Evolutionary conservation across 2,113 vertebrate species (phyloP), one percentile per base, ranked within the genome.

Genomic region (Oplegnathus fasciatus): DNA sequence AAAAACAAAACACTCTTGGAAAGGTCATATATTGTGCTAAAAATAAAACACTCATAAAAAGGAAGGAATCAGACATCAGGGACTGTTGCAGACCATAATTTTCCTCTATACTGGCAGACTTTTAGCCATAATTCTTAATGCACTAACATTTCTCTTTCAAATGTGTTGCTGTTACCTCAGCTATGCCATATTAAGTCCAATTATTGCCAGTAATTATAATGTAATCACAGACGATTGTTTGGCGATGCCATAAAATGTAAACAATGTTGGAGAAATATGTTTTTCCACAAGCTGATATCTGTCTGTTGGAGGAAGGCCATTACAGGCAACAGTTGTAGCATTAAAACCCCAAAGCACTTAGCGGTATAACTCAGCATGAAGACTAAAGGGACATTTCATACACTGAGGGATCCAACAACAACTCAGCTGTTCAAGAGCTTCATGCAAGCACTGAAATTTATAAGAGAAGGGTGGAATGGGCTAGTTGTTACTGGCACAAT

Each of bases 21-120:
- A 83, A 88, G 86, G 82, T 84, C 74, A 76, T 69, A 58, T 42
- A 55, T 83, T 77, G 22, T 44, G 62, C 78, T 91, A 85, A 92
- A 85, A 91, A 88, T 85, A 89, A 11, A 62, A 66, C 48, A 73
- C 66, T 57, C 30, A 26, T n/a, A 34, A 57, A 80, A 72, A 88
- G 48, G 8, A 75, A 76, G 26, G 24, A 84, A 76, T 75, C 58
- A 64, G 44, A 67, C 83, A 48, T 68, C 32, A 13, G 75, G 62
- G 48, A 81, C 69, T 68, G 58, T 73, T 86, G 44, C 58, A 69
- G 60, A 61, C 69, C 37, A 80, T 72, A 11, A 61, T 68, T 80
- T 62, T 84, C n/a, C 48, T 68, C 42, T 18, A 44, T 24, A 37
- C 17, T 32, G 62, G 62, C 9, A 54, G 71, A 46, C 54, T n/a